A percentile compares a stretch with the other conserved stretches of the same genome.
Conservation (phyloP, 2,797 vertebrate species). For the Catamblyrhynchus diadema region DNA sequence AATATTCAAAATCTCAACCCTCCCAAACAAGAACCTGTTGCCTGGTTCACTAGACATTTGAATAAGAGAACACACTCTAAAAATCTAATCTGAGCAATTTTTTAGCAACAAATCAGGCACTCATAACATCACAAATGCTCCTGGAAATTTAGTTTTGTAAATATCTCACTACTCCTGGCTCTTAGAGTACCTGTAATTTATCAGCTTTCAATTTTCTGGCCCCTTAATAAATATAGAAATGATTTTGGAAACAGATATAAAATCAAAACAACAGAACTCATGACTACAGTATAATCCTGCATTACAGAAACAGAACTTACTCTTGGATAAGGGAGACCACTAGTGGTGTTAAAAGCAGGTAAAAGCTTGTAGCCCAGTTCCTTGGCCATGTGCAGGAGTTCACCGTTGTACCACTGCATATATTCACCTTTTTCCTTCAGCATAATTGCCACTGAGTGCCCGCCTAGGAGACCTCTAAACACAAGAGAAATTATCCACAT, state of each 20-base stretch:
- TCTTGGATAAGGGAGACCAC: constrained; percentile 96
- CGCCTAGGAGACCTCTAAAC: constrained; percentile 90
- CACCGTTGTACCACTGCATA: constrained; percentile 96
- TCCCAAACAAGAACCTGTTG: not conserved
- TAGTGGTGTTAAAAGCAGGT: constrained; percentile 98
- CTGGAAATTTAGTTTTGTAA: not conserved
- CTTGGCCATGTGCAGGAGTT: constrained; percentile 96
- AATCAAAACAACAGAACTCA: not conserved
- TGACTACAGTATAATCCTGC: not conserved
- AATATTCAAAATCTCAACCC: not conserved
- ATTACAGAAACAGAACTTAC: constrained; percentile 76
- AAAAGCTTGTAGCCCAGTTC: constrained; percentile 91
- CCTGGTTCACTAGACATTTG: not conserved
- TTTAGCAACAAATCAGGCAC: not conserved
- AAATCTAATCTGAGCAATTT: not conserved
- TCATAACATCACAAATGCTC: not conserved
- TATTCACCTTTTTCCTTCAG: constrained; percentile 88
- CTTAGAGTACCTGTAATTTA: not conserved
- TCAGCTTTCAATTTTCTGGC: not conserved
- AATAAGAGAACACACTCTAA: not conserved
- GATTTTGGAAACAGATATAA: not conserved
- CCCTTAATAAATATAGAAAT: not conserved
- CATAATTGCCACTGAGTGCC: constrained; percentile 96
- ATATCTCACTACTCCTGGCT: not conserved
- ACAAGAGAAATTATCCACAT: constrained; percentile 12